Evolutionary conservation across 1,140 invertebrate species (phyloP).

Genomic region (Hirudo medicinalis): DNA sequence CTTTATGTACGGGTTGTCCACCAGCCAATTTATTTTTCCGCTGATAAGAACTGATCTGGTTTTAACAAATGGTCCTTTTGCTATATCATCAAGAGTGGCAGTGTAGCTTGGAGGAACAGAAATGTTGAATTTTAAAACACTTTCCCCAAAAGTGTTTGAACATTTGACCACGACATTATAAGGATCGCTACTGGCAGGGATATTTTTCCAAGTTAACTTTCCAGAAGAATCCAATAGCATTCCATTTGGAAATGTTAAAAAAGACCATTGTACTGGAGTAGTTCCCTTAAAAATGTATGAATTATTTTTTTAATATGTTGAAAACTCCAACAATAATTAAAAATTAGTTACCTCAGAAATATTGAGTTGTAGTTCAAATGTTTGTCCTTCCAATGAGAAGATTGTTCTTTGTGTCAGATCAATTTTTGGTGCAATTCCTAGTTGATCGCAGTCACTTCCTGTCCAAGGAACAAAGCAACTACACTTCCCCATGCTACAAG

Average conservation of each 20-base stretch:
- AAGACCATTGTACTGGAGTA: slow-evolving; percentile 22
- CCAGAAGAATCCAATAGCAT: slow-evolving; percentile 21
- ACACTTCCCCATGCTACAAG: too few relatives aligned
- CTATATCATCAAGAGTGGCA: too few relatives aligned
- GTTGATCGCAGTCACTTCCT: too few relatives aligned
- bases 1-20: neutral
- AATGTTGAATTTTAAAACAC: too few relatives aligned
- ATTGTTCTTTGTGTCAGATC: too few relatives aligned
- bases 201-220: slow-evolving; percentile 20
- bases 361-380: slow-evolving; percentile 19
- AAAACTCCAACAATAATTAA: neutral
- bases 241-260: slow-evolving; percentile 18
- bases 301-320: neutral
- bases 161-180: slow-evolving; percentile 20
- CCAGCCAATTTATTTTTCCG: slow-evolving; percentile 19
- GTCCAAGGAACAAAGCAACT: too few relatives aligned
- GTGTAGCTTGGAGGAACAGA: too few relatives aligned
- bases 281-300: slow-evolving; percentile 21
- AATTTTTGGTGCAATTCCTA: too few relatives aligned
- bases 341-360: slow-evolving; percentile 19
- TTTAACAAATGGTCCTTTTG: too few relatives aligned
- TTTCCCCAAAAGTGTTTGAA: slow-evolving; percentile 20
- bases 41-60: slow-evolving; percentile 22
- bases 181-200: slow-evolving; percentile 12
- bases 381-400: slow-evolving; percentile 18